These are phyloP conservation scores for Dicyrtomina minuta DNA, from an alignment of 2,888 invertebrate genomes.

Conservation along the genomic window DNA sequence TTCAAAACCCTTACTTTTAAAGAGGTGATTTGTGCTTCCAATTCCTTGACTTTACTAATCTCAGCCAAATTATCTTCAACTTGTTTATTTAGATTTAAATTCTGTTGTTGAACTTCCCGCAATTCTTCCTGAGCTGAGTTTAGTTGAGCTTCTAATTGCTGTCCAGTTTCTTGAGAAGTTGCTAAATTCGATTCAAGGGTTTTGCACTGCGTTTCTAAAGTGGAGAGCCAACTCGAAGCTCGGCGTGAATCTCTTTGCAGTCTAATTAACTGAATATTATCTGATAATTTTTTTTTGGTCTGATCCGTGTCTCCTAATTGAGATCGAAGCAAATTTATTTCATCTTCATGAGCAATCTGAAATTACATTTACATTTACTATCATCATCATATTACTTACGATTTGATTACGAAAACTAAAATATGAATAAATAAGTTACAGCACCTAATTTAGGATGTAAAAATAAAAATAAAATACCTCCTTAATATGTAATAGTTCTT, in stretches of 20 bases:
- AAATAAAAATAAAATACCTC: slow-evolving; percentile 28
- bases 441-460: too few species aligned
- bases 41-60: slow-evolving; percentile 40
- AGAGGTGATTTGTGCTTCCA: slow-evolving; percentile 38
- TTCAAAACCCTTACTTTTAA: slow-evolving; percentile 33
- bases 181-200: slow-evolving; percentile 40
- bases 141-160: slow-evolving; percentile 44
- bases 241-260: slow-evolving; percentile 47
- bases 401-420: too few species aligned
- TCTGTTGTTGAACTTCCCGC: slow-evolving; percentile 41
- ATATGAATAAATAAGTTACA: too few species aligned
- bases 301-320: slow-evolving; percentile 40
- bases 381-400: background rate
- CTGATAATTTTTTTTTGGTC: slow-evolving; percentile 46
- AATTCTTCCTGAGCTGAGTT: slow-evolving; percentile 41
- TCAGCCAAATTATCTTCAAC: slow-evolving; percentile 40
- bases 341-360: slow-evolving; percentile 42
- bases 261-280: slow-evolving; percentile 50
- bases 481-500: slow-evolving; percentile 38
- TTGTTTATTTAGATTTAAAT: slow-evolving; percentile 43
- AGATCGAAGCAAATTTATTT: slow-evolving; percentile 28
- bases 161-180: slow-evolving; percentile 38
- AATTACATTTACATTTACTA: background rate
- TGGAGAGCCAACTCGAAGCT: slow-evolving; percentile 48
- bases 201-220: slow-evolving; percentile 46